These are phyloP conservation scores for Punctoribates punctum DNA, from an alignment of 2,888 invertebrate genomes.

Conservation along the genomic window DNA sequence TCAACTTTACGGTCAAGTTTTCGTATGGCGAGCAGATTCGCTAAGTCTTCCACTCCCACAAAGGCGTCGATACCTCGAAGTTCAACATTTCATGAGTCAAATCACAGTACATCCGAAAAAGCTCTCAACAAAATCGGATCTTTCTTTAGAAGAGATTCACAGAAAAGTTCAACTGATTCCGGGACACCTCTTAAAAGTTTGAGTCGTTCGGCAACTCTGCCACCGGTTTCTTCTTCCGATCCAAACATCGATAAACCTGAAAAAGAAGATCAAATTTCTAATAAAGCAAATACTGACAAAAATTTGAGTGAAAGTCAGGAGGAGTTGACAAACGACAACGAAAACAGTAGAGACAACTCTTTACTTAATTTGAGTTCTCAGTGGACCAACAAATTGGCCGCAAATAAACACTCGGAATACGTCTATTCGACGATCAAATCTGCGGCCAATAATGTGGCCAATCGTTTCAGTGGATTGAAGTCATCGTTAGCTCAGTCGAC, in stretches of 20 bases:
- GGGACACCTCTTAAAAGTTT: constrained; percentile 40
- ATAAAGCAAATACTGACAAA: background rate
- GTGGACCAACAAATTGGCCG: constrained; percentile 43
- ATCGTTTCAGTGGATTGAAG: constrained; percentile 85
- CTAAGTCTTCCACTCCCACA: constrained; percentile 19
- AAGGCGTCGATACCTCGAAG: constrained; percentile 46
- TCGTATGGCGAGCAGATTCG: constrained; percentile 42
- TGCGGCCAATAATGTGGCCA: constrained; percentile 71
- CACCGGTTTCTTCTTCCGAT: constrained; percentile 34
- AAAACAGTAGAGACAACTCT: constrained; percentile 25
- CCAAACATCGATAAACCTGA: background rate
- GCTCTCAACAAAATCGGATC: constrained; percentile 11
- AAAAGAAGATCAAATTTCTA: background rate
- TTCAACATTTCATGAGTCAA: constrained; percentile 48
- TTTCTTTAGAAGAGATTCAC: constrained; percentile 17
- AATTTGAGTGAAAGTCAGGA: constrained; percentile 16
- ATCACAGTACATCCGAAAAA: constrained; percentile 41
- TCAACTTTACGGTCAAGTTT: constrained; percentile 47
- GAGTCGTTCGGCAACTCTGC: constrained; percentile 47
- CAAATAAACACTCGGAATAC: constrained; percentile 46
- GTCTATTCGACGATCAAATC: constrained; percentile 71
- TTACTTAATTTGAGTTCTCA: constrained; percentile 23
- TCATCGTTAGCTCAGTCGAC: constrained; percentile 65
- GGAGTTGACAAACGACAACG: constrained; percentile 19
- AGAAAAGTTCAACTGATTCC: background rate